phyloP scores from a whole-genome alignment of 2,113 vertebrate genomes.

The Pycnonotus jocosus region DNA sequence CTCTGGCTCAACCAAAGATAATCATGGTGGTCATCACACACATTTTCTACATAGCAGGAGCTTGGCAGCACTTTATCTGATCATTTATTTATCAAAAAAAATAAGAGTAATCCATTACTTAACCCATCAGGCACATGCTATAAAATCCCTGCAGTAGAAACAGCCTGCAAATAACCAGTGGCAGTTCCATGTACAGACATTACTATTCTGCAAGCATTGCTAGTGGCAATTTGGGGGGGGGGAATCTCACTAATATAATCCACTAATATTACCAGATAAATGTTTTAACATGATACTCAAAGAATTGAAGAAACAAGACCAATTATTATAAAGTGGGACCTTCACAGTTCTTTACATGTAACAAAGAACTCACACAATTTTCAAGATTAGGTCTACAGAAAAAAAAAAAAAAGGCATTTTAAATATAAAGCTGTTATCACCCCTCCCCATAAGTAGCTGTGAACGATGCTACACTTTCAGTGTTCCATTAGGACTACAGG shows the following conservation, averaged over 20 bases:
- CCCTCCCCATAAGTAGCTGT: neutral
- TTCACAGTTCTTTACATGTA: neutral
- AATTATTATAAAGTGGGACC: neutral
- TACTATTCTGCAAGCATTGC: neutral
- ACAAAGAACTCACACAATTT: neutral
- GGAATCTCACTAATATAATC: neutral
- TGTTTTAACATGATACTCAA: neutral
- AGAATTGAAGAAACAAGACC: neutral
- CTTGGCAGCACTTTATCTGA: neutral
- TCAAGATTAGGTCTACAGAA: neutral
- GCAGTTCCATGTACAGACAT: neutral
- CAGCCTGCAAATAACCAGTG: neutral
- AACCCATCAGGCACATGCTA: neutral
- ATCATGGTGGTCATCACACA: neutral
- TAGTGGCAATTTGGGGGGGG: neutral
- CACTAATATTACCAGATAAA: neutral
- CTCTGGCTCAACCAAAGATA: neutral
- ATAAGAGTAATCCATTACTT: neutral
- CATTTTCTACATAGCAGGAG: neutral
- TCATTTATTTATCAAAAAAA: neutral
- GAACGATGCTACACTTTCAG: accelerated
- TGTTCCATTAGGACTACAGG: neutral
- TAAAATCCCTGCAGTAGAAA: neutral
- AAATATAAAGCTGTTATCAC: neutral
- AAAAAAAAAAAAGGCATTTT: no score